A percentile compares a stretch with the other conserved stretches of the same genome.
These are phyloP conservation scores for Scaptomyza cyrtandrae DNA, from an alignment of 2,888 invertebrate genomes.

Conservation along the genomic window DNA sequence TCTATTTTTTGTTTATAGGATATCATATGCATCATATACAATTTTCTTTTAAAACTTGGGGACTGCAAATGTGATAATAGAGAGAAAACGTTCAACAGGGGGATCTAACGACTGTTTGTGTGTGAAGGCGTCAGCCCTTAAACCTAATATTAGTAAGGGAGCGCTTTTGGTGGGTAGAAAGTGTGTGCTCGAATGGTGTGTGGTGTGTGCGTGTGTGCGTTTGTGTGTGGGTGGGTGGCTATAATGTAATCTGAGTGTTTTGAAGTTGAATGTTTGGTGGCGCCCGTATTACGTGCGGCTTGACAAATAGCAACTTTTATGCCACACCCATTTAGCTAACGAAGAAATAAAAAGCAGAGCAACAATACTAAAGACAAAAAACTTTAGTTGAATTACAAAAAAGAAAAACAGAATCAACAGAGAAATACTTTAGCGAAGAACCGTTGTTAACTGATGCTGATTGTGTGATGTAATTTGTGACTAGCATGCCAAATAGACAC, in stretches of 20 bases:
- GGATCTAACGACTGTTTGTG: background rate
- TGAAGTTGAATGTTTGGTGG: background rate
- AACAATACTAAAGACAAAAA: background rate
- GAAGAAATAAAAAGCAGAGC: background rate
- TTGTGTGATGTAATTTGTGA: conserved; percentile 46
- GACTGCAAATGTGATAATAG: conserved; percentile 36
- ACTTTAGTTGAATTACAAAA: conserved; percentile 3
- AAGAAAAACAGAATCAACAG: background rate
- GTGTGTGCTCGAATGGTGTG: background rate
- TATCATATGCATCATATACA: too few species aligned
- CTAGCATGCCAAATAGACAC: conserved; percentile 35
- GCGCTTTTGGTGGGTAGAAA: conserved; percentile 5
- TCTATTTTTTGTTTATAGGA: too few species aligned
- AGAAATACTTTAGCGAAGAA: conserved; percentile 19
- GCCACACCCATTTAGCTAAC: background rate
- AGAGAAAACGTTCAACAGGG: conserved; percentile 16
- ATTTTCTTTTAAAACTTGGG: background rate
- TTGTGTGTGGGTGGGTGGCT: conserved; percentile 1
- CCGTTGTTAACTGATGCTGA: conserved; percentile 40
- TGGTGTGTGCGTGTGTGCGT: background rate
- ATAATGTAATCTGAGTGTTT: conserved; percentile 44
- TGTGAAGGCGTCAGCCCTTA: background rate
- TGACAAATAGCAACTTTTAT: conserved; percentile 33
- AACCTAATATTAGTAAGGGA: conserved; percentile 27
- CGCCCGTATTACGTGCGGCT: conserved; percentile 43